Conservation (phyloP, 2,888 invertebrate genomes). For the Epicampocera succincta region DNA sequence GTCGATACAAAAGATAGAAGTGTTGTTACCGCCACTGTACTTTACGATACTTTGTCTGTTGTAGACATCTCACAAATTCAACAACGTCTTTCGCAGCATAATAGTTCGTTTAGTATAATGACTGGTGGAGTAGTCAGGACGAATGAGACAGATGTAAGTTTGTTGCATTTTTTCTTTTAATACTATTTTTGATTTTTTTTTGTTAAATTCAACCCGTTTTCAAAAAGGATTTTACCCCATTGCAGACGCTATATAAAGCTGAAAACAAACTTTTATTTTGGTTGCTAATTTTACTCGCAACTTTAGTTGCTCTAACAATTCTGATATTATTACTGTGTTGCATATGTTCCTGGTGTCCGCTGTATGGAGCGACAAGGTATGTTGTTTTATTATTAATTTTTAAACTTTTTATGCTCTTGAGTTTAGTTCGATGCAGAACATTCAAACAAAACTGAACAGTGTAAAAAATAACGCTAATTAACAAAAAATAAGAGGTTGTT, state of each 20-base stretch:
- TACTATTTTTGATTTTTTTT: background rate
- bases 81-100: constrained; percentile 83
- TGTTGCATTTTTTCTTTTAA: no score
- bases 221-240: constrained; percentile 72
- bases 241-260: constrained; percentile 87
- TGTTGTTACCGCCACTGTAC: constrained; percentile 87
- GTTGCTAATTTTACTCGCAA: constrained; percentile 89
- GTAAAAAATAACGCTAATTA: no score
- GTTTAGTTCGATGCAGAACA: background rate
- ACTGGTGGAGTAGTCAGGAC: constrained; percentile 73
- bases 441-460: no score
- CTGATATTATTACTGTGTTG: constrained; percentile 90
- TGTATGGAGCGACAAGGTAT: constrained; percentile 89
- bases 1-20: constrained; percentile 85
- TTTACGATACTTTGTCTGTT: constrained; percentile 85
- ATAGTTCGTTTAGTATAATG: constrained; percentile 80
- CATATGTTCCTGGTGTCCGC: constrained; percentile 92
- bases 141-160: constrained; percentile 78
- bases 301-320: constrained; percentile 88
- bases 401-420: background rate
- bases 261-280: constrained; percentile 89
- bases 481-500: no score
- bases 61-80: constrained; percentile 89
- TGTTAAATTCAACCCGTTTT: constrained; percentile 38
- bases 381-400: constrained; percentile 54